A percentile compares a stretch with the other conserved stretches of the same genome.
These are phyloP conservation scores for Dasyornis broadbenti DNA, from an alignment of 2,113 vertebrate species.

Conservation along the genomic window DNA sequence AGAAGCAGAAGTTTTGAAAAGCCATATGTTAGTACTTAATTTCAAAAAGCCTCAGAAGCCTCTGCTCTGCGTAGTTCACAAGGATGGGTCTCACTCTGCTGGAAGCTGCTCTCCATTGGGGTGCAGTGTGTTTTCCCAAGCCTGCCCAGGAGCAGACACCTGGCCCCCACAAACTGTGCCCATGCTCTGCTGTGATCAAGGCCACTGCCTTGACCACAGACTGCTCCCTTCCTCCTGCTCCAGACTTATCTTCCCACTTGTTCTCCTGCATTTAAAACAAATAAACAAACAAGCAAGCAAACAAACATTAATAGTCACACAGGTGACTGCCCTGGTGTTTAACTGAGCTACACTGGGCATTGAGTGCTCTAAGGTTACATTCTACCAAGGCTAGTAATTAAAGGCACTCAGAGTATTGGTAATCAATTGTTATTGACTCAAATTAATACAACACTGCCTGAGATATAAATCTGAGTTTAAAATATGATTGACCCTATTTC, in stretches of 20 bases:
- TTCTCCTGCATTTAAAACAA: not conserved
- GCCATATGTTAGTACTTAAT: not conserved
- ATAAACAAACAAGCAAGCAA: not conserved
- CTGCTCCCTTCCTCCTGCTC: not conserved
- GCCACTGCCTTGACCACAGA: not conserved
- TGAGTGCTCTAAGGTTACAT: not conserved
- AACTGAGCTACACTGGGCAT: not conserved
- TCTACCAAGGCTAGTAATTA: not conserved
- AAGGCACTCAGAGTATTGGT: not conserved
- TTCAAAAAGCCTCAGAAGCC: not conserved
- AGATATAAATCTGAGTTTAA: not conserved
- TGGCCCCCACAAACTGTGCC: not conserved
- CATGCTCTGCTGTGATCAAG: not conserved
- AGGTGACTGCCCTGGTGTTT: not conserved
- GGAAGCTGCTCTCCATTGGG: fast-evolving
- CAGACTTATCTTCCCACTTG: not conserved
- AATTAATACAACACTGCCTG: not conserved
- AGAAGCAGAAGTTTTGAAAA: not conserved
- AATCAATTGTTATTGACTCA: not conserved
- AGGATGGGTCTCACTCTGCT: not conserved
- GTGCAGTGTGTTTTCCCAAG: fast-evolving
- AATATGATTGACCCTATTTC: not conserved
- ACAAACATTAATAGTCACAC: not conserved
- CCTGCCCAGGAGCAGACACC: not conserved
- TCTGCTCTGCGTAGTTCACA: not conserved